Evolutionary conservation across 2,797 vertebrate species (phyloP), one percentile per base, ranked within the genome.

Genomic region (Neosilurus mollespiculum): DNA sequence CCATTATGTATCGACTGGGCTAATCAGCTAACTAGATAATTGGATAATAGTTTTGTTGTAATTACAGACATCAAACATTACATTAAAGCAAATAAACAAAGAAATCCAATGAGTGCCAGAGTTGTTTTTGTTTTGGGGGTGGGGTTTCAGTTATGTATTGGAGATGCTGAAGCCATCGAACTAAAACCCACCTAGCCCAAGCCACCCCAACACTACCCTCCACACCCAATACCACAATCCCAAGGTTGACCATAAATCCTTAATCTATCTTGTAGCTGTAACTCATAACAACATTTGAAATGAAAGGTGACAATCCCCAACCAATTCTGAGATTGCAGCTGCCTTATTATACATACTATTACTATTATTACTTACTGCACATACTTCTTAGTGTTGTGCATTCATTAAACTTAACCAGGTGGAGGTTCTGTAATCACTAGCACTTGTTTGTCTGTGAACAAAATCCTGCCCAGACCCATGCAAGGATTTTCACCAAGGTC

Each of bases 41-140:
- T 61, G 20, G 61, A 78, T 65, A 78, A 78, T 51, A 78, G 61
- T 64, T 65, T 65, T 51, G 59, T 78, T 37, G 51, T 65, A 65
- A 78, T 78, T 78, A 78, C 77, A 30, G n/a, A 78, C n/a, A 11
- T 59, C 61, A 65, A 51, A 30, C n/a, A 64, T 78, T 51, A 51
- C 37, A 7, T 51, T 53, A 5, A 7, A 65, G 61, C 7, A 64
- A 78, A 64, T 65, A 51, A 51, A 59, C 76, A 2, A 26, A 61
- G n/a, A 53, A 78, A 78, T 78, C 43, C 18, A 78, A 78, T 78
- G 59, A 78, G 43, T 78, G 61, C 64, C 77, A 64, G 77, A 78
- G 59, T 78, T 53, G 59, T 7, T 37, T 65, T 78, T 9, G 43
- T 78, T 14, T 78, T 37, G 4, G 75, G 34, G 75, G 37, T 2